Base-by-base conservation (phyloP, 2,888 invertebrate species). In the Norana najaformis region DNA sequence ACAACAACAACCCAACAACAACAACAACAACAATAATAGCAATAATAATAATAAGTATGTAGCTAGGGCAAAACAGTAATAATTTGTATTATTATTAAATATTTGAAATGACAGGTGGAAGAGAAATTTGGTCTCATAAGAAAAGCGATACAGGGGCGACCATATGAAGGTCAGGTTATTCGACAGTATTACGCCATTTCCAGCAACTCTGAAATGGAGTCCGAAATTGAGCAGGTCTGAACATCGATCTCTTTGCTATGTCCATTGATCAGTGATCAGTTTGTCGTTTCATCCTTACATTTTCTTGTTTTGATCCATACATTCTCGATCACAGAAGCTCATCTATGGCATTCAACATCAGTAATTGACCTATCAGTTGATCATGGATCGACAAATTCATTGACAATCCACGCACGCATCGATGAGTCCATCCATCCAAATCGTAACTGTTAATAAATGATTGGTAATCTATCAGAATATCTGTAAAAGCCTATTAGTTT, bases 101-200 rank as follows among this genome's bases (percentile, higher is more conserved):
- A 37, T n/a, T 37, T 83, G 38, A 83, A 89, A 53, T 89, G 92
- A 30, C 92, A 94, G 94, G 93, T 93, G 69, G 93, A 94, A 37
- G 94, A 94, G 90, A 94, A 94, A 91, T 94, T 95, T 91, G 92
- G 93, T 53, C 92, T 93, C 90, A 93, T 95, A 47, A 92, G 93
- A 89, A 93, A 94, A 38, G 93, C 93, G 89, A 91, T 95, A 37
- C 91, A 92, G 18, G 93, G 94, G 83, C 94, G 94, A 91, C 93
- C 94, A 0, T 95, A 95, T 90, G 92, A 93, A 41, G 93, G 93
- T 89, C 94, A 95, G 90, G 92, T 95, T 14, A 93, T 95, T 20
- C 93, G 93, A 11, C 94, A 94, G n/a, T 94, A 94, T 92, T 94
- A 94, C 92, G 94, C 94, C 47, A 93, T 95, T 85, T 85, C 85